A percentile compares a stretch with the other conserved stretches of the same genome.
Conservation (phyloP, 2,888 invertebrate genomes). For the Macrophya annulata region DNA sequence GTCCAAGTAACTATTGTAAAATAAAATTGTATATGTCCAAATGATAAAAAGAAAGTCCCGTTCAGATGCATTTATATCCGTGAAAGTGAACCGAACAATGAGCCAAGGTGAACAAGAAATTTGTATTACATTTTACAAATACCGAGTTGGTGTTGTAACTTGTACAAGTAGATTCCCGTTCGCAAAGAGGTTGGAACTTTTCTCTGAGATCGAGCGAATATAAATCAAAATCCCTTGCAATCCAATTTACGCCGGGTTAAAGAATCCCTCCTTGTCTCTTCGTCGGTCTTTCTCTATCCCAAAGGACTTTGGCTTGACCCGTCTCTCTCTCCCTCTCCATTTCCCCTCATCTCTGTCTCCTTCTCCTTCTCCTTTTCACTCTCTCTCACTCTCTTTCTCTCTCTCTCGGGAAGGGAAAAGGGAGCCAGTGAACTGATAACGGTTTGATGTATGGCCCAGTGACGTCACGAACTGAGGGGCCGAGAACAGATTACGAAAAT, state of each 20-base stretch:
- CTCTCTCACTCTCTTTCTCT: constrained; percentile 15
- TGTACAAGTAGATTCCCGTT: constrained; percentile 6
- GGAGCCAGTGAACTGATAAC: constrained; percentile 74
- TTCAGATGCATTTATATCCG: neutral
- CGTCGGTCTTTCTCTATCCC: constrained; percentile 46
- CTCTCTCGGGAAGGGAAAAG: constrained; percentile 56
- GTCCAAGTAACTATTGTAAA: neutral
- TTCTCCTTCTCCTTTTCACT: constrained; percentile 46
- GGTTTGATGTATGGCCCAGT: constrained; percentile 78
- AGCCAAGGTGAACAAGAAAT: constrained; percentile 1
- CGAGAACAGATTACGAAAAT: constrained; percentile 77
- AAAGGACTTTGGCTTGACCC: constrained; percentile 55
- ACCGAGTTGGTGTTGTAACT: constrained; percentile 1
- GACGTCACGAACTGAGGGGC: constrained; percentile 75
- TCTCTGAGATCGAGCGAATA: constrained; percentile 58
- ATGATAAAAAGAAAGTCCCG: neutral
- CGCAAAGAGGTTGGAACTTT: constrained; percentile 43
- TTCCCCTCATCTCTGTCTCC: constrained; percentile 56
- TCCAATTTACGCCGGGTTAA: constrained; percentile 72
- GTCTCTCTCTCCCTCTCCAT: constrained; percentile 55
- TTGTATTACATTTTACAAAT: neutral
- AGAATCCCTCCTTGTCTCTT: constrained; percentile 66
- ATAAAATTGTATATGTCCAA: neutral
- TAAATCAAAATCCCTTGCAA: constrained; percentile 72
- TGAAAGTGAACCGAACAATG: constrained; percentile 4